Evolutionary conservation across 2,797 vertebrate genomes (phyloP).

Genomic region (Aeoliscus strigatus): DNA sequence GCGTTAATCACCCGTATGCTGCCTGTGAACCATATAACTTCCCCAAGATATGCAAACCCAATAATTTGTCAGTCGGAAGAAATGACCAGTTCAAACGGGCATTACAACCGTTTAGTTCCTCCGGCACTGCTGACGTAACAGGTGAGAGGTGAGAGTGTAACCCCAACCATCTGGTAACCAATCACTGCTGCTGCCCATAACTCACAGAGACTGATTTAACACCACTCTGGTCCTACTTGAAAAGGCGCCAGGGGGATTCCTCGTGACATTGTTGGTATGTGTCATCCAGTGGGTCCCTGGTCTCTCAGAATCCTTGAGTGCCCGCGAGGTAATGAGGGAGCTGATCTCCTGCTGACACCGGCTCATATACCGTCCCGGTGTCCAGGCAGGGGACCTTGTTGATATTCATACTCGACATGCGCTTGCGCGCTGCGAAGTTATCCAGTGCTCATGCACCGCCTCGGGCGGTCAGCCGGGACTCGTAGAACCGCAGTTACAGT

Average conservation of each 20-base stretch:
- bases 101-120: background rate
- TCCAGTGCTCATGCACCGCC: too few species aligned
- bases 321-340: too few species aligned
- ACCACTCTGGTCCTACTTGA: slow-evolving; percentile 1
- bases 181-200: slow-evolving; percentile 39
- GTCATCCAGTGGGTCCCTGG: too few species aligned
- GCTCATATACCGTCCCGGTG: too few species aligned
- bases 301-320: too few species aligned
- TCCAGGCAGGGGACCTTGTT: too few species aligned
- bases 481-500: too few species aligned
- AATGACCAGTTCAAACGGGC: slow-evolving; percentile 11
- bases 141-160: slow-evolving; percentile 28
- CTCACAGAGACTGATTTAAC: slow-evolving; percentile 24
- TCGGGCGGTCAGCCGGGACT: too few species aligned
- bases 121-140: slow-evolving; percentile 9
- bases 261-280: too few species aligned
- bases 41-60: slow-evolving; percentile 2
- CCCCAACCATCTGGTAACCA: slow-evolving; percentile 21
- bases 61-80: slow-evolving; percentile 4
- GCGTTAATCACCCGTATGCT: slow-evolving; percentile 11
- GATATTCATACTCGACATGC: too few species aligned
- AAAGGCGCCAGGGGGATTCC: background rate
- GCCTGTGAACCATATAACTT: background rate
- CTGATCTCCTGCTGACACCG: too few species aligned
- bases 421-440: too few species aligned